phyloP scores from a whole-genome alignment of 2,888 invertebrate species.

The Pandemis corylana region DNA sequence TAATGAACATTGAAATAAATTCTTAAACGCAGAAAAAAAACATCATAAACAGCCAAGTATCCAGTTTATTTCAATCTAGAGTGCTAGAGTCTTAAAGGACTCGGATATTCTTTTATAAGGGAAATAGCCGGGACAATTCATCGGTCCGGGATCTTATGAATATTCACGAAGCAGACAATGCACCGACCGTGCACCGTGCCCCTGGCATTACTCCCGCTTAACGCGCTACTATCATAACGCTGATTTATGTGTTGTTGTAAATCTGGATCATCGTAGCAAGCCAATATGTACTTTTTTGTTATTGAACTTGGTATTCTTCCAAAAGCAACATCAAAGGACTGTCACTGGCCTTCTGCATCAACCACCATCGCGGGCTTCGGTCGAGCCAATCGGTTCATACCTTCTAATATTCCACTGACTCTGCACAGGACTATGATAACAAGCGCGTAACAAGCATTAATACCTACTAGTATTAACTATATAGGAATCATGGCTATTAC shows the following conservation, averaged over 20 bases:
- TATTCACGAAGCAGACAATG: constrained; percentile 49
- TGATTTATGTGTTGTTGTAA: constrained; percentile 15
- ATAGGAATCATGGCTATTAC: too few relatives aligned
- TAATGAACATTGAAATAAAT: constrained; percentile 28
- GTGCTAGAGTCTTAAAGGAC: constrained; percentile 33
- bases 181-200: constrained; percentile 28
- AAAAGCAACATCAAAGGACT: too few relatives aligned
- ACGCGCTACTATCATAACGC: constrained; percentile 27
- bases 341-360: too few relatives aligned
- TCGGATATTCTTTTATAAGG: constrained; percentile 49
- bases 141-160: constrained; percentile 51
- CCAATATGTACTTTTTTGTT: neutral
- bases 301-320: neutral
- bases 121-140: constrained; percentile 51
- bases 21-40: constrained; percentile 18
- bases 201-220: constrained; percentile 42
- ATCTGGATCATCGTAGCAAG: neutral
- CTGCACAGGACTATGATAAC: too few relatives aligned
- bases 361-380: too few relatives aligned
- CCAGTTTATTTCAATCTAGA: constrained; percentile 38
- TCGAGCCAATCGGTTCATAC: too few relatives aligned
- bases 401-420: too few relatives aligned
- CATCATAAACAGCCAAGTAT: constrained; percentile 29
- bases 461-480: too few relatives aligned
- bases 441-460: too few relatives aligned